Conservation (phyloP, 1,140 invertebrate genomes). For the Protaetia brevitarsis region DNA sequence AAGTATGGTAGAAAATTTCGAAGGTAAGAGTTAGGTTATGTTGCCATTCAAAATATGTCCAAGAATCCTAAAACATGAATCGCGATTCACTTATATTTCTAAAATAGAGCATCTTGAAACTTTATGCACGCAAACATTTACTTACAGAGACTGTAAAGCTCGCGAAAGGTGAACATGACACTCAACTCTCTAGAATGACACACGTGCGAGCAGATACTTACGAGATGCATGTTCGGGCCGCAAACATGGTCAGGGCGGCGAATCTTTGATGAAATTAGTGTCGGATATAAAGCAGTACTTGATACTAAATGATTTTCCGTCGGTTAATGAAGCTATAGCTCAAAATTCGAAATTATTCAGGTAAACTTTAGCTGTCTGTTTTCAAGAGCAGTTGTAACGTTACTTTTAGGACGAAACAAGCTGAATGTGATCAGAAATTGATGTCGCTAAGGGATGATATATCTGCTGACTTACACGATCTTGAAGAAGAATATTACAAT, state of each 20-base stretch:
- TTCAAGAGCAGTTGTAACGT: constrained; percentile 9
- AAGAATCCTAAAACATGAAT: too few relatives aligned
- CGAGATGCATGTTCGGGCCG: constrained; percentile 94
- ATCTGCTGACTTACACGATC: constrained; percentile 90
- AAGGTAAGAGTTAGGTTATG: constrained; percentile 59
- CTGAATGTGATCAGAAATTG: constrained; percentile 90
- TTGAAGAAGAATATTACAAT: constrained; percentile 97
- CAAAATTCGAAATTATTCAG: constrained; percentile 84
- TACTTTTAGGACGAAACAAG: constrained; percentile 71
- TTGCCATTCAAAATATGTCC: background rate
- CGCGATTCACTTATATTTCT: too few relatives aligned
- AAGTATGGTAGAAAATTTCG: constrained; percentile 95
- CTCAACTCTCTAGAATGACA: constrained; percentile 81
- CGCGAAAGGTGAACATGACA: constrained; percentile 88
- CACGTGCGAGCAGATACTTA: constrained; percentile 93
- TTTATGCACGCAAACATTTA: background rate
- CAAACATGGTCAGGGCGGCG: constrained; percentile 92
- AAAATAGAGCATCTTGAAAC: too few relatives aligned
- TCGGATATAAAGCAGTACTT: constrained; percentile 96
- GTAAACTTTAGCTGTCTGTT: constrained; percentile 31
- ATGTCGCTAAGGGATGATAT: constrained; percentile 91
- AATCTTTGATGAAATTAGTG: constrained; percentile 93
- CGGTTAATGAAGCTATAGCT: constrained; percentile 92
- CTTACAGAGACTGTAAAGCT: constrained; percentile 86
- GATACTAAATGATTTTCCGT: constrained; percentile 95